phyloP scores from a whole-genome alignment of 2,797 vertebrate genomes.

The Vespertilio murinus region DNA sequence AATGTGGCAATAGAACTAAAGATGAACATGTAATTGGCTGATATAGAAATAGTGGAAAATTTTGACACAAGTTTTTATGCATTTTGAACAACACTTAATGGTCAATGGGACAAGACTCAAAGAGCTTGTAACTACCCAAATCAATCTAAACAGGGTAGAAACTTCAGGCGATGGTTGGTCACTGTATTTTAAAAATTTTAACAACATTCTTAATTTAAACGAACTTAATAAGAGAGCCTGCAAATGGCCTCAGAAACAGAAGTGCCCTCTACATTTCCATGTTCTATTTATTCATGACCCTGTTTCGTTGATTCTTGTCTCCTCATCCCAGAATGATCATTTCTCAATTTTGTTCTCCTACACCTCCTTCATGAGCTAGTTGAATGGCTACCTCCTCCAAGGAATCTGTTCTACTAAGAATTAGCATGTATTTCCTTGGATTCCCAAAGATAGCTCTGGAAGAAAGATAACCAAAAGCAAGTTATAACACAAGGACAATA shows the following conservation, averaged over 20 bases:
- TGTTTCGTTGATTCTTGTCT: neutral
- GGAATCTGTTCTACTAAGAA: neutral
- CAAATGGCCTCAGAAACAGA: neutral
- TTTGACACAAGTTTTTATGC: constrained; percentile 29
- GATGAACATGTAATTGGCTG: neutral
- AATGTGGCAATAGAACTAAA: constrained; percentile 3
- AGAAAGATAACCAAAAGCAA: neutral
- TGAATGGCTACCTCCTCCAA: neutral
- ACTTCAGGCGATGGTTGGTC: neutral
- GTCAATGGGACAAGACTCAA: neutral
- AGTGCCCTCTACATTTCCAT: neutral
- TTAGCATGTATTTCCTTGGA: neutral
- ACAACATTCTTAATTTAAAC: constrained; percentile 6
- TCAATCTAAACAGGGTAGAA: neutral
- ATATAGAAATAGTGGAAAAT: constrained; percentile 8
- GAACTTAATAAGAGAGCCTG: neutral
- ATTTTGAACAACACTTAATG: constrained; percentile 44
- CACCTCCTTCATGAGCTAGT: neutral
- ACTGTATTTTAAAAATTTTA: constrained; percentile 34
- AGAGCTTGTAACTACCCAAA: neutral
- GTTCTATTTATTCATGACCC: neutral
- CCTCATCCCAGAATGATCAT: neutral
- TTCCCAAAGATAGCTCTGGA: neutral
- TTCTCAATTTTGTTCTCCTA: neutral
- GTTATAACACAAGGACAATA: neutral